phyloP scores from a whole-genome alignment of 2,113 vertebrate species.

The Chunga burmeisteri region DNA sequence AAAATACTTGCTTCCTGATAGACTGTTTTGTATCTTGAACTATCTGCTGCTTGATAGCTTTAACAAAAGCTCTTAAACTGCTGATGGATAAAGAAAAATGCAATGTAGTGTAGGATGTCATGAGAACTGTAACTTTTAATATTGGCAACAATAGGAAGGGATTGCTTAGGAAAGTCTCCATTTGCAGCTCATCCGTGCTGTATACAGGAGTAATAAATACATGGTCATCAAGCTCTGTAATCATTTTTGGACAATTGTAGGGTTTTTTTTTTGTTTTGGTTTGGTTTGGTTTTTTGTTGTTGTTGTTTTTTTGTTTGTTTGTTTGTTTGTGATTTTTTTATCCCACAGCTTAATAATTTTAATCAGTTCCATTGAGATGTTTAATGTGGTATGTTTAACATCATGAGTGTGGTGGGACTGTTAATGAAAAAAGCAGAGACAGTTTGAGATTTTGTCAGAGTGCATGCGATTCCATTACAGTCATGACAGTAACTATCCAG shows the following conservation, averaged over 20 bases:
- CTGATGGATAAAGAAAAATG: neutral
- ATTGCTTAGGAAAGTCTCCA: neutral
- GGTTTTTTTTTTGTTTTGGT: neutral
- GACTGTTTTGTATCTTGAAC: neutral
- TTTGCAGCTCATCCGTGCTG: neutral
- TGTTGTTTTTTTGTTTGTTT: too few species aligned
- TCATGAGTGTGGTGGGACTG: neutral
- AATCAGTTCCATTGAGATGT: neutral
- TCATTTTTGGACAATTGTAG: neutral
- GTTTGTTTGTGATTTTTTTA: neutral
- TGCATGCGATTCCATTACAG: neutral
- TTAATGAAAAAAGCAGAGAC: neutral
- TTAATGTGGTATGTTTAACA: neutral
- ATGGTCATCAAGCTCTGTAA: neutral
- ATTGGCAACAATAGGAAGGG: neutral
- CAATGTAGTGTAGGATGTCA: neutral
- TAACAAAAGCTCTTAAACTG: neutral
- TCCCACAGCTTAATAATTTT: neutral
- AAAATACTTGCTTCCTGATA: neutral
- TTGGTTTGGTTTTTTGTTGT: neutral
- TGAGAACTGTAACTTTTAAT: neutral
- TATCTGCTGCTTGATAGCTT: neutral
- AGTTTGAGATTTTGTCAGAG: neutral
- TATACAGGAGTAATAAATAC: neutral
- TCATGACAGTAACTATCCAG: neutral